Evolutionary conservation across 2,113 vertebrate species (phyloP).

Genomic region (Callipepla californica): DNA sequence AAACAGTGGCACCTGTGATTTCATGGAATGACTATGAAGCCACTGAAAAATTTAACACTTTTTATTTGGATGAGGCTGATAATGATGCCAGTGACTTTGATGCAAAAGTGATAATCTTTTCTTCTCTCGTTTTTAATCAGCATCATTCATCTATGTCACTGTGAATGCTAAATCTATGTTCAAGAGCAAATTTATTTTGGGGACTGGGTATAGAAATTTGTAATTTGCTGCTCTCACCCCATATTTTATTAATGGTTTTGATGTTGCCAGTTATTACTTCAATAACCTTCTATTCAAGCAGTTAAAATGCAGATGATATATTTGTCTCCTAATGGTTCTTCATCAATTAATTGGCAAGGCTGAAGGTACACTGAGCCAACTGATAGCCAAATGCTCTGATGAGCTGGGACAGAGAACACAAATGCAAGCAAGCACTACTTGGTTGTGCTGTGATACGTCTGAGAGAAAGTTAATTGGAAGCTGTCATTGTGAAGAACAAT

Average conservation of each 20-base stretch:
- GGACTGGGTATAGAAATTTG: conserved; percentile 58
- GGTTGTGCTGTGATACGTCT: neutral
- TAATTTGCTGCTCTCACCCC: conserved; percentile 52
- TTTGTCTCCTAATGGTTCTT: conserved; percentile 65
- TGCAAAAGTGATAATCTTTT: conserved; percentile 68
- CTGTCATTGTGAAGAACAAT: neutral
- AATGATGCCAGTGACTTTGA: conserved; percentile 52
- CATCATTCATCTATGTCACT: conserved; percentile 65
- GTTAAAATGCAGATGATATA: conserved; percentile 66
- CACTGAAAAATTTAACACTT: conserved; percentile 67
- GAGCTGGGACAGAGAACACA: neutral
- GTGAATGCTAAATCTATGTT: conserved; percentile 37
- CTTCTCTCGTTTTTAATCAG: conserved; percentile 71
- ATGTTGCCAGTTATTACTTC: conserved; percentile 66
- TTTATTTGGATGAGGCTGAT: conserved; percentile 67
- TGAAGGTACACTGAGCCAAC: conserved; percentile 27
- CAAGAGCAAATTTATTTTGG: conserved; percentile 63
- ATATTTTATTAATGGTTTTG: conserved; percentile 80
- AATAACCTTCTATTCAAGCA: conserved; percentile 61
- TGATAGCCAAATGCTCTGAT: conserved; percentile 17
- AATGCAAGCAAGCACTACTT: neutral
- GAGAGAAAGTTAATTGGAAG: neutral
- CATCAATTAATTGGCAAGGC: conserved; percentile 61
- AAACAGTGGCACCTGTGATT: conserved; percentile 52
- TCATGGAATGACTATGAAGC: conserved; percentile 63